A percentile compares a stretch with the other conserved stretches of the same genome.
These are phyloP conservation scores for Nyctalus aviator DNA, from an alignment of 2,797 vertebrate genomes.

Conservation along the genomic window DNA sequence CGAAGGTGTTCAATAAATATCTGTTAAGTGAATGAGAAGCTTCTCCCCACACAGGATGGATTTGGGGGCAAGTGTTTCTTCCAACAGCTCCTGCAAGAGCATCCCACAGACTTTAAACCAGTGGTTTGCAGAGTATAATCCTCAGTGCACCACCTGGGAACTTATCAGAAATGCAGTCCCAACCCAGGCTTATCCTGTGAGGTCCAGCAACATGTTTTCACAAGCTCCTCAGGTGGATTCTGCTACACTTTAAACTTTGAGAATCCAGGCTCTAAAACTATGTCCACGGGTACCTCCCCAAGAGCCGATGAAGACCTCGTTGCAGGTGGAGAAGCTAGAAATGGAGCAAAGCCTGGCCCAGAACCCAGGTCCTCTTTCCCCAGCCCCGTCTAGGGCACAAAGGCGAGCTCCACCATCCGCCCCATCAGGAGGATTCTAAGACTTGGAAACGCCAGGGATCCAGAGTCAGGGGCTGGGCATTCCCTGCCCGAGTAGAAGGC, in stretches of 20 bases:
- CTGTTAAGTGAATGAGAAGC: background rate
- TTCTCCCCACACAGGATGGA: slow-evolving; percentile 25
- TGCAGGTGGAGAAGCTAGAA: slow-evolving; percentile 51
- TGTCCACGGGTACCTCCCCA: background rate
- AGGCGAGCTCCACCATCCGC: background rate
- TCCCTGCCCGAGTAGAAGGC: slow-evolving; percentile 16
- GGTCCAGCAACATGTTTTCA: slow-evolving; percentile 6
- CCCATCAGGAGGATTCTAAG: background rate
- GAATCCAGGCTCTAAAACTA: slow-evolving; percentile 30
- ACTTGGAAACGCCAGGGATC: slow-evolving; percentile 41
- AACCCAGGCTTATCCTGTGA: background rate
- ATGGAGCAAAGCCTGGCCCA: background rate
- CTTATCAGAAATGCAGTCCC: slow-evolving; percentile 28
- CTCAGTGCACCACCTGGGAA: background rate
- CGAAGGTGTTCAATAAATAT: slow-evolving; percentile 36
- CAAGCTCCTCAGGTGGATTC: slow-evolving; percentile 29
- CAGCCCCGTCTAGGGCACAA: slow-evolving; percentile 44
- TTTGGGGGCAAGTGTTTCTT: background rate
- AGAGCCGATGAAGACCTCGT: slow-evolving; percentile 16
- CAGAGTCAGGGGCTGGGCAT: slow-evolving; percentile 65
- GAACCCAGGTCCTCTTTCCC: slow-evolving; percentile 36
- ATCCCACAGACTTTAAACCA: background rate
- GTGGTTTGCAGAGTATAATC: background rate
- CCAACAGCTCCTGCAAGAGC: background rate
- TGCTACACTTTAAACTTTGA: slow-evolving; percentile 51